Evolutionary conservation across 92 coral and sea anemone species (phyloP), one percentile per base, ranked within the genome.

Genomic region (Epizoanthus scotinus): DNA sequence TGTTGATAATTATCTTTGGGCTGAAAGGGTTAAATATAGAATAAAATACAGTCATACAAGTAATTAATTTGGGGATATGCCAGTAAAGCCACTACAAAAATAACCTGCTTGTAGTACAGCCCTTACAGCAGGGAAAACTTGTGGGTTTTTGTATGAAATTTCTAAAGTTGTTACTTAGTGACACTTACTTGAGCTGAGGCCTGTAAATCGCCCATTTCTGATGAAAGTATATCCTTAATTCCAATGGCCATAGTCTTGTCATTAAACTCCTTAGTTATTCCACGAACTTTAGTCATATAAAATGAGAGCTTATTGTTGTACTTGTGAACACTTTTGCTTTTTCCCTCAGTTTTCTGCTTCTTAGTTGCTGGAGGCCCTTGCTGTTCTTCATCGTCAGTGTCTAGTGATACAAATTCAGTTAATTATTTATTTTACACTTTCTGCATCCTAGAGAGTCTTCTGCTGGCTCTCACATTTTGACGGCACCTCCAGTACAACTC

Each of bases 101-200:
- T 34, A 34, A 6, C 4, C 1, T 1, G 4, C 2, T 3, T 34
- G 40, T 6, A 34, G 5, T 34, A 34, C 6, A 34, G 40, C 0
- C 6, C 40, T 34, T 34, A 34, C 40, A 34, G 6, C 40, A 34
- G 6, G 2, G 6, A 34, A 34, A 34, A 34, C 2, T 0, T 34
- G 36, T 31, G 36, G 36, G 36, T 34, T 22, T n/a, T 56, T 34
- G 3, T 36, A 81, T 42, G 2, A 47, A 29, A 34, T 13, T 31
- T 28, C 9, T 31, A 24, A 49, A 54, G 28, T 15, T 44, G 20
- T 4, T 24, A 54, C 5, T 60, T 13, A 83, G 44, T 14, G 9
- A 25, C 44, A 38, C 31, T 84, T 70, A 94, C 98, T 91, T 94
- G 98, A 18, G 85, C 98, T 28, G 98, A 95, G n/a, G 97, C 98